Base-by-base conservation (phyloP, 2,888 invertebrate genomes). In the Nymphalis urticae region DNA sequence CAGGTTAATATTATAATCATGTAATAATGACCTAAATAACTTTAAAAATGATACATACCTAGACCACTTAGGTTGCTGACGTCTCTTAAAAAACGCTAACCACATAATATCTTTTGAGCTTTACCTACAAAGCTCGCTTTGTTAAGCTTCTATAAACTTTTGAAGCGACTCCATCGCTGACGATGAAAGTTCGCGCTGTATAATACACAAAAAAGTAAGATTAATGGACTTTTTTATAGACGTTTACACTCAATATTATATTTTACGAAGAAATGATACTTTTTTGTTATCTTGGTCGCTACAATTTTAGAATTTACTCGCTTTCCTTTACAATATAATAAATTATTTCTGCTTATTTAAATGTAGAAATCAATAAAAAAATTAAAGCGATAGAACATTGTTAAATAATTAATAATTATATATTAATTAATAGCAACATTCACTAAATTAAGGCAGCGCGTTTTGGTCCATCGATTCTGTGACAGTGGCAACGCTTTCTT, bases 151-250 rank as follows among this genome's bases (percentile, higher is more conserved):
- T 47, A 21, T 19, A 67, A 67, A 67, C 56, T 67, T 58, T 27
- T 21, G 9, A 67, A 67, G 48, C 61, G 24, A 2, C 36, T 56
- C 36, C 53, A 27, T 54, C 61, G 54, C 66, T 66, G 48, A 62
- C 42, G 62, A 48, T 50, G 32, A 67, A 62, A 67, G 56, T 67
- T 67, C 19, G 8, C 42, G 24, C 62, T 36, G 58, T 62, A 67
- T 56, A 67, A 67, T 67, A 67, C 58, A 59, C 53, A 67, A 67
- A 67, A 21, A 67, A 62, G 24, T 32, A 58, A 50, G 50, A 56
- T 62, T 58, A 51, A 66, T 62, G 54, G 42, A 0, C 50, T 24
- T 58, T 67, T 66, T 61, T 51, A 66, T 61, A 48, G 60, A 48
- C 36, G 66, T 17, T 66, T 66, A 66, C 66, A 32, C n/a, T 32